Percentiles rank a stretch among this genome's conserved stretches.
phyloP scores from a whole-genome alignment of 2,113 vertebrate genomes.

The Serinus canaria region DNA sequence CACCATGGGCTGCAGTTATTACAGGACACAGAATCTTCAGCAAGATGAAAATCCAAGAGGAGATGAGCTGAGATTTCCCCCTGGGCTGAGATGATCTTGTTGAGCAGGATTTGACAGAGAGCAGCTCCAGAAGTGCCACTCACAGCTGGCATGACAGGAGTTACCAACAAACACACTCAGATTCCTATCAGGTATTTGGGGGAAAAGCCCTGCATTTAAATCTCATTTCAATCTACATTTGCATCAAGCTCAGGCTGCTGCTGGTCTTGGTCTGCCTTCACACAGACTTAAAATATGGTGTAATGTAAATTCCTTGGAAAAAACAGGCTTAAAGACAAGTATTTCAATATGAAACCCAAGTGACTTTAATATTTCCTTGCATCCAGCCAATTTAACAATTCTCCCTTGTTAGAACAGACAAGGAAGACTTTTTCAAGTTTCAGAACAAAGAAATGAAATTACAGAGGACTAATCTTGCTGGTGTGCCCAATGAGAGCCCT shows the following conservation, averaged over 20 bases:
- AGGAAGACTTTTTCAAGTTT: background rate
- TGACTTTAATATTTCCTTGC: background rate
- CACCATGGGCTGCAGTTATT: accelerated
- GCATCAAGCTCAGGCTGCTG: background rate
- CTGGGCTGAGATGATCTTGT: accelerated
- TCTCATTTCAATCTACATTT: background rate
- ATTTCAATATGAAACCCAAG: background rate
- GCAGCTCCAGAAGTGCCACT: background rate
- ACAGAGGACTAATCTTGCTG: background rate
- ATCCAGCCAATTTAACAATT: background rate
- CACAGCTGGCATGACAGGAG: background rate
- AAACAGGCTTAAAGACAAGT: background rate
- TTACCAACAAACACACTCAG: background rate
- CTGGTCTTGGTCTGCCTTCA: background rate
- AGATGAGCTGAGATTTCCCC: background rate
- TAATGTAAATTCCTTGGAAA: background rate
- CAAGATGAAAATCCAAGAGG: background rate
- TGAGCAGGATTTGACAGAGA: background rate
- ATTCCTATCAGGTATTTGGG: background rate
- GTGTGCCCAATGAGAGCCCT: background rate
- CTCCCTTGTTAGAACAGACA: background rate
- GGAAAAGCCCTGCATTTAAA: background rate
- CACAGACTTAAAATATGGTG: background rate
- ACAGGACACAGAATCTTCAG: background rate
- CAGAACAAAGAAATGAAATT: background rate